Conservation (phyloP, 2,797 vertebrate species). For the Sphaeramia orbicularis region DNA sequence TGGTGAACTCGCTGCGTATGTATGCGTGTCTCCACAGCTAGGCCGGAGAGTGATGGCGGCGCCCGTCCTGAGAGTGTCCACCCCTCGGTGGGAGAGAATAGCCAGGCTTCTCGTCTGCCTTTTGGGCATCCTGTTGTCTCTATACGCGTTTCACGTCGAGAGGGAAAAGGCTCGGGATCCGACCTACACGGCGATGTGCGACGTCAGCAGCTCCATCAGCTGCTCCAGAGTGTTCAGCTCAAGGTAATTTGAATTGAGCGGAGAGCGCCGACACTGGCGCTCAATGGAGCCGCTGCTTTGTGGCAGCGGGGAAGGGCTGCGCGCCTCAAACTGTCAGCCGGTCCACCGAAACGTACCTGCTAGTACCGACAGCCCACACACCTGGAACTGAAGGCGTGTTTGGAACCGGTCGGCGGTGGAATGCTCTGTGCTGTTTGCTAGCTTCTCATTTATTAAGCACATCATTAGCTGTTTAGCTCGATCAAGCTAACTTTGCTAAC, state of each 20-base stretch:
- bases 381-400: background rate
- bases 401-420: background rate
- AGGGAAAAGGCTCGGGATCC: slow-evolving; percentile 91
- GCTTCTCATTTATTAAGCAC: slow-evolving; percentile 23
- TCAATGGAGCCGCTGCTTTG: slow-evolving; percentile 71
- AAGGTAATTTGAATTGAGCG: slow-evolving; percentile 89
- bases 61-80: slow-evolving; percentile 99
- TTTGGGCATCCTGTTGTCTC: slow-evolving; percentile 91
- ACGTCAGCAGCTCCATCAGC: slow-evolving; percentile 94
- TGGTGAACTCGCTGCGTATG: slow-evolving; percentile 79
- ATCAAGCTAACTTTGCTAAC: slow-evolving; percentile 67
- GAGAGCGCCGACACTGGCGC: slow-evolving; percentile 73
- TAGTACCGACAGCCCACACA: background rate
- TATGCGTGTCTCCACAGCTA: slow-evolving; percentile 85
- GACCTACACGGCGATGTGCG: slow-evolving; percentile 91
- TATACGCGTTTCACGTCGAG: slow-evolving; percentile 96
- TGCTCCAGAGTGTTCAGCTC: slow-evolving; percentile 97
- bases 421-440: background rate
- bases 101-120: slow-evolving; percentile 93
- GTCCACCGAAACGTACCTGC: slow-evolving; percentile 12
- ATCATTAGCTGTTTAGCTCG: slow-evolving; percentile 56
- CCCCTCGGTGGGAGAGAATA: slow-evolving; percentile 97
- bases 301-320: slow-evolving; percentile 69
- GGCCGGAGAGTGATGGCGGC: slow-evolving; percentile 95
- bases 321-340: slow-evolving; percentile 58